Percentiles rank a stretch among this genome's conserved stretches.
Evolutionary conservation across 92 coral and sea anemone genomes (phyloP).

Genomic region (Palythoa grandis): DNA sequence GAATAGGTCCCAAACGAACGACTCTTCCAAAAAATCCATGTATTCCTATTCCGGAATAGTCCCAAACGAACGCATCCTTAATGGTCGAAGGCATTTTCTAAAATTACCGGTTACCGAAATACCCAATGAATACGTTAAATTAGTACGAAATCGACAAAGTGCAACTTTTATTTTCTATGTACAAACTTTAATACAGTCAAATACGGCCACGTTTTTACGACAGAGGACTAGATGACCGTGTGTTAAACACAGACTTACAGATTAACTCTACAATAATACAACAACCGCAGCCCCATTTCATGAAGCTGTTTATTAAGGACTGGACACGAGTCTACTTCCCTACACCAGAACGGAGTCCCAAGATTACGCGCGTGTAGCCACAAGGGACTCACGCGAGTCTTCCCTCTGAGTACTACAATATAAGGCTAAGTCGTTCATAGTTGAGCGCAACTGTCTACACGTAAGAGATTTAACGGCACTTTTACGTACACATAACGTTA

Average conservation of each 20-base stretch:
- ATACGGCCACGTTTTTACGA: conserved; percentile 84
- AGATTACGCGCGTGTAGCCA: conserved; percentile 34
- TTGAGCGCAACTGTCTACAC: conserved; percentile 34
- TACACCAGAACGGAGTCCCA: conserved; percentile 37
- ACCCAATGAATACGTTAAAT: no score
- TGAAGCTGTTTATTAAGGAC: conserved; percentile 37
- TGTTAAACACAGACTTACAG: conserved; percentile 72
- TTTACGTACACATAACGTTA: conserved; percentile 14
- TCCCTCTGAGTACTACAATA: conserved; percentile 15
- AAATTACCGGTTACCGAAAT: no score
- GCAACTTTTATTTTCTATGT: conserved; percentile 51
- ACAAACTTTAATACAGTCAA: conserved; percentile 90
- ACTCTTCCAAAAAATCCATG: no score
- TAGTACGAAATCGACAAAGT: not conserved
- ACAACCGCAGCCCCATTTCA: conserved; percentile 31
- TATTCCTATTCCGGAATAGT: no score
- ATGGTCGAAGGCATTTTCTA: no score
- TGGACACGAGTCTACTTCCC: conserved; percentile 38
- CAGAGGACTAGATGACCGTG: conserved; percentile 79
- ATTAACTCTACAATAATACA: conserved; percentile 68
- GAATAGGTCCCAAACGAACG: no score
- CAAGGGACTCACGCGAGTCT: conserved; percentile 24
- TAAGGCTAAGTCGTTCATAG: conserved; percentile 39
- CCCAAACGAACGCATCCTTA: no score
- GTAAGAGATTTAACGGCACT: conserved; percentile 16